Evolutionary conservation across 2,113 vertebrate genomes (phyloP), one percentile per base, ranked within the genome.

Genomic region (Brachypteracias leptosomus): DNA sequence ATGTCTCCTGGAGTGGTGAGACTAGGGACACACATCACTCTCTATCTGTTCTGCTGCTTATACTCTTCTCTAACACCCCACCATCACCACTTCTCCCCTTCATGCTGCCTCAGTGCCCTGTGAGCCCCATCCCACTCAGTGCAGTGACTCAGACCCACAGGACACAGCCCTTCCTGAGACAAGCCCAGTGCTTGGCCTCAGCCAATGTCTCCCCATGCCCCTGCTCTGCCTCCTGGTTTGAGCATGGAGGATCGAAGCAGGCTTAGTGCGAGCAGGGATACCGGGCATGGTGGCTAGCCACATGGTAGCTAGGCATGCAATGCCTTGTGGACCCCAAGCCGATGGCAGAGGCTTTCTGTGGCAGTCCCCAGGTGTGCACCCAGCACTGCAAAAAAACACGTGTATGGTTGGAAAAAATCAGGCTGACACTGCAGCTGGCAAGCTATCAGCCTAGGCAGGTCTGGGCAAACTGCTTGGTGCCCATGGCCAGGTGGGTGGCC

Each of bases 341-440:
- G 8, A 62, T 0, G 2, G 62, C 5, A 93, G 31, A 66, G n/a
- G 54, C 20, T 70, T 57, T 66, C 44, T 5, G 1, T 7, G 38
- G 52, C 42, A 0, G 0, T 36, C 62, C 31, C 63, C 1, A 0
- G 28, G n/a, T 5, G 7, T 73, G 75, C 3, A 1, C 52, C 42
- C 88, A 85, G 44, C 0, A 3, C 67, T 7, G 2, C 61, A 67
- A 57, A 79, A 42, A 87, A 59, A n/a, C 29, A 55, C 4, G 1
- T 22, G 31, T 51, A 11, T 3, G 18, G 49, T 29, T 9, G 6
- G 76, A 82, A 79, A 25, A 67, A 86, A 46, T 16, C 31, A 67
- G 44, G 81, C 90, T 95, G 81, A 91, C 0, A 0, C 74, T 82
- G 85, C 85, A 91, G 62, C 62, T 72, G 74, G 26, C 9, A 14